Conservation (phyloP, 37 sponge, comb jelly and placozoan genomes). For the Geodia barretti region DNA sequence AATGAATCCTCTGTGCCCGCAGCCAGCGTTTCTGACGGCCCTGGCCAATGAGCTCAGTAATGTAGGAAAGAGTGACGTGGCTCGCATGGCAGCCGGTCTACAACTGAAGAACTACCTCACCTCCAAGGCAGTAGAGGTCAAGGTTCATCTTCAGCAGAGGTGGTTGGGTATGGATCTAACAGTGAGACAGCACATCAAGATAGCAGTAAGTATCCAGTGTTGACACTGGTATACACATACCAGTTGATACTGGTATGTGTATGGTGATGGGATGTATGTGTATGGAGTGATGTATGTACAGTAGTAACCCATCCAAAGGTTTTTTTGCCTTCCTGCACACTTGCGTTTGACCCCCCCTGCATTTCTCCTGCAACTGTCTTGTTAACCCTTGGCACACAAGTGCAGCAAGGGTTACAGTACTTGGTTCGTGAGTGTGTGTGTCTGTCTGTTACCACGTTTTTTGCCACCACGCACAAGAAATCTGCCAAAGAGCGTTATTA, state of each 20-base stretch:
- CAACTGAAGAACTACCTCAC: conserved; percentile 98
- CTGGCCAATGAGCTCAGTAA: conserved; percentile 80
- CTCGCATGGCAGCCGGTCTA: conserved; percentile 92
- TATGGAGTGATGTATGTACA: too few species aligned
- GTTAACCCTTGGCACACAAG: too few species aligned
- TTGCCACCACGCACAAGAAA: too few species aligned
- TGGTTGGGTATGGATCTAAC: conserved; percentile 77
- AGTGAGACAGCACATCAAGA: conserved; percentile 73
- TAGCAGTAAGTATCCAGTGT: conserved; percentile 74
- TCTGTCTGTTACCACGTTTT: too few species aligned
- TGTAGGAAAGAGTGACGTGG: conserved; percentile 59
- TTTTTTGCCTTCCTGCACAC: too few species aligned
- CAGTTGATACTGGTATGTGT: background rate
- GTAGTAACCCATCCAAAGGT: too few species aligned
- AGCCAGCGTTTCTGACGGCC: conserved; percentile 79
- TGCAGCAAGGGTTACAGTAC: too few species aligned
- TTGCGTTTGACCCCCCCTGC: too few species aligned
- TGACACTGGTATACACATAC: background rate
- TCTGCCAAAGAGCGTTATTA: too few species aligned
- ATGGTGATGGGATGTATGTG: background rate
- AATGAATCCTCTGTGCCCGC: background rate
- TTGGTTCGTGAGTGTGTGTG: too few species aligned
- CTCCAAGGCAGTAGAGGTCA: conserved; percentile 73
- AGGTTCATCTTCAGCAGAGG: conserved; percentile 67
- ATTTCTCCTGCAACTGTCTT: too few species aligned